Percentiles rank a stretch among this genome's conserved stretches.
Conservation (phyloP, 1,140 invertebrate genomes). For the Polyergus mexicanus region DNA sequence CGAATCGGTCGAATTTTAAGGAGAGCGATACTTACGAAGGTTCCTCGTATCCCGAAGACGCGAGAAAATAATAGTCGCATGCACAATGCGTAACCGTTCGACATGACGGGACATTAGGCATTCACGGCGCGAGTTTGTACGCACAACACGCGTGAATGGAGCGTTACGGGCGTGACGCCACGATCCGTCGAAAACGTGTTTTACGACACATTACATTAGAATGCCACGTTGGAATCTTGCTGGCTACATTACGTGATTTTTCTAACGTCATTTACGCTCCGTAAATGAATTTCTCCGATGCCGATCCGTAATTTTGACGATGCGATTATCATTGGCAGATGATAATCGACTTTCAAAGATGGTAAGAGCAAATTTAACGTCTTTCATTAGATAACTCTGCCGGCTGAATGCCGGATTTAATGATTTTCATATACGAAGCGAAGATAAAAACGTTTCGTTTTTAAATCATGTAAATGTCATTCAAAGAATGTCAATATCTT, state of each 20-base stretch:
- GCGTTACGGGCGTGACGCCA: slow-evolving; percentile 50
- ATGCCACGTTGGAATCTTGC: slow-evolving; percentile 64
- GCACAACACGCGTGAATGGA: slow-evolving; percentile 62
- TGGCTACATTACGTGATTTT: slow-evolving; percentile 69
- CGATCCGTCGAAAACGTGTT: slow-evolving; percentile 66
- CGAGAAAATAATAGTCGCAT: slow-evolving; percentile 7
- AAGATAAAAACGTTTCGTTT: neutral
- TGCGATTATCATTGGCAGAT: neutral
- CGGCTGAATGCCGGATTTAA: neutral
- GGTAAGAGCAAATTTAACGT: neutral
- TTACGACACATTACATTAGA: slow-evolving; percentile 61
- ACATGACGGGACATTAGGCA: slow-evolving; percentile 57
- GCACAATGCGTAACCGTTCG: slow-evolving; percentile 21
- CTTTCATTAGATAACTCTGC: neutral
- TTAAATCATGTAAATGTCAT: too few relatives aligned
- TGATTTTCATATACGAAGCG: neutral
- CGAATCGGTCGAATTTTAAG: neutral
- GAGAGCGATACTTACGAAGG: neutral
- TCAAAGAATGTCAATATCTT: slow-evolving; percentile 2
- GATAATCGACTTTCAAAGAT: neutral
- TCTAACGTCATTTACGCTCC: slow-evolving; percentile 20
- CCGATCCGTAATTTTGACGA: slow-evolving; percentile 7
- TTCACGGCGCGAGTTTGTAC: slow-evolving; percentile 72
- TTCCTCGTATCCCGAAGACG: neutral
- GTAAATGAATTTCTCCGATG: slow-evolving; percentile 44